Conservation (phyloP, 2,113 vertebrate species). For the Hypocryptadius cinnamomeus region DNA sequence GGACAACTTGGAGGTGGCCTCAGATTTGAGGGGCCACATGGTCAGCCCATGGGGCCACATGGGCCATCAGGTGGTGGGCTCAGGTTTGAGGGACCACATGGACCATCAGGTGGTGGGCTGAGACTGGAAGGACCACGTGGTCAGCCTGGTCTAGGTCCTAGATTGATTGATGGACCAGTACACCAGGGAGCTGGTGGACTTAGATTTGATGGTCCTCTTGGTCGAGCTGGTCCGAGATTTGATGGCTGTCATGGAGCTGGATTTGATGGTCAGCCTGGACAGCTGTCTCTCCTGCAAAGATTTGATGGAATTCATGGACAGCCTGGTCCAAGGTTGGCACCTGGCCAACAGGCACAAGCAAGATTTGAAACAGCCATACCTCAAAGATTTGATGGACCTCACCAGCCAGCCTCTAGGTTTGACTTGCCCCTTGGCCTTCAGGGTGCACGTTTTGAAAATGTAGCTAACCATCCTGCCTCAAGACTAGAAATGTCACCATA, state of each 20-base stretch:
- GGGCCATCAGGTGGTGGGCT: constrained; percentile 69
- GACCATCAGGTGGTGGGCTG: constrained; percentile 67
- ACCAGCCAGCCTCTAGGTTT: constrained; percentile 72
- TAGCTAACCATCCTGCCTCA: constrained; percentile 70
- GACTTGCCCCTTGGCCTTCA: constrained; percentile 74
- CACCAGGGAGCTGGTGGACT: constrained; percentile 74
- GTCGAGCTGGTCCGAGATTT: constrained; percentile 73
- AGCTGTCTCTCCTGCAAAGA: constrained; percentile 71
- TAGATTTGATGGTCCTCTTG: constrained; percentile 79
- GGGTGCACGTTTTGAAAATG: constrained; percentile 72
- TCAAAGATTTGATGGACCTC: constrained; percentile 78
- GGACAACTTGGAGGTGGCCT: constrained; percentile 72
- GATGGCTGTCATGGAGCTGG: constrained; percentile 71
- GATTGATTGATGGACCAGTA: constrained; percentile 73
- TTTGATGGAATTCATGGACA: constrained; percentile 81
- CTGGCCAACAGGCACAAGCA: constrained; percentile 72
- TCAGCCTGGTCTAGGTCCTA: constrained; percentile 74
- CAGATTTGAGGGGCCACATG: constrained; percentile 77
- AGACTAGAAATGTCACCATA: constrained; percentile 73
- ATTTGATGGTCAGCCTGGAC: constrained; percentile 77
- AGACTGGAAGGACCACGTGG: constrained; percentile 75
- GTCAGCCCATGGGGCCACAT: constrained; percentile 75
- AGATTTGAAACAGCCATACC: constrained; percentile 75
- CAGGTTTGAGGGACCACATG: constrained; percentile 74
- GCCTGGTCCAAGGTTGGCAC: constrained; percentile 72